Conservation (phyloP, 2,888 invertebrate genomes). For the Pyrgus malvae region DNA sequence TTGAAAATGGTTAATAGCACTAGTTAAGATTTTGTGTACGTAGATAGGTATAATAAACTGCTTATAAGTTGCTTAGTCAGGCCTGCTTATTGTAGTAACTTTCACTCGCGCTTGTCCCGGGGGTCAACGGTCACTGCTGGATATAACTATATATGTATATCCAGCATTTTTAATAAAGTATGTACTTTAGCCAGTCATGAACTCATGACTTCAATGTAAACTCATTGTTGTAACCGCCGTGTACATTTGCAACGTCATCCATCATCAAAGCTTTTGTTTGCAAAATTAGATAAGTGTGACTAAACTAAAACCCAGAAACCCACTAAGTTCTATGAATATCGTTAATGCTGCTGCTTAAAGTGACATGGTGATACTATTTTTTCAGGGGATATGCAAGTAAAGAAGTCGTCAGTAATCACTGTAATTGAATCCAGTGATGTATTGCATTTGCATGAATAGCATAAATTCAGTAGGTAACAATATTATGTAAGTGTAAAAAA, state of each 20-base stretch:
- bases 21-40: neutral
- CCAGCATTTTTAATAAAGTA: too few species aligned
- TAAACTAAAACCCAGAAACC: conserved; percentile 5
- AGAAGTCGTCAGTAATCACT: too few species aligned
- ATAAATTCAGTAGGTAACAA: too few species aligned
- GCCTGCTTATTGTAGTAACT: conserved; percentile 32
- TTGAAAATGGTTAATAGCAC: neutral
- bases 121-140: conserved; percentile 29
- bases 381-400: too few species aligned
- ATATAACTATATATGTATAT: neutral
- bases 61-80: conserved; percentile 32
- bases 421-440: too few species aligned
- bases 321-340: neutral
- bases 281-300: conserved; percentile 6
- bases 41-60: too few species aligned
- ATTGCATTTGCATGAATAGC: too few species aligned
- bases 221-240: conserved; percentile 6
- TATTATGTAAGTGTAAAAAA: too few species aligned
- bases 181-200: conserved; percentile 8
- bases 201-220: conserved; percentile 2
- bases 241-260: conserved; percentile 10
- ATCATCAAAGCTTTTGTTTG: conserved; percentile 17
- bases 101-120: conserved; percentile 37
- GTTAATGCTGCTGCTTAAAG: too few species aligned
- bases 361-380: too few species aligned